Evolutionary conservation across 2,797 vertebrate genomes (phyloP).

Genomic region (Ctenopoma multispine): DNA sequence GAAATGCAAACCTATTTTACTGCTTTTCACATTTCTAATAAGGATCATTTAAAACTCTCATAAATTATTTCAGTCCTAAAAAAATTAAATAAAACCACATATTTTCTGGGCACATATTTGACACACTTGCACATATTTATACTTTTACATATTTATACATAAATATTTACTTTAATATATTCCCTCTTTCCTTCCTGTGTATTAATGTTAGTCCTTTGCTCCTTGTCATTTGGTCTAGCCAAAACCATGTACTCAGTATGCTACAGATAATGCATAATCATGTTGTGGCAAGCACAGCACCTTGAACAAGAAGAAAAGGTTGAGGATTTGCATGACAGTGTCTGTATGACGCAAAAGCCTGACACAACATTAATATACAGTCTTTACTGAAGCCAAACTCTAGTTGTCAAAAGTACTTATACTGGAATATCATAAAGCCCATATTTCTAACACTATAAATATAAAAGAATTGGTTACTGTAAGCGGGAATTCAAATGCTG

Average conservation of each 20-base stretch:
- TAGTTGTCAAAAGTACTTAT: slow-evolving; percentile 2
- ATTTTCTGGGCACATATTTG: no score
- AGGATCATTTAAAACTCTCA: not conserved
- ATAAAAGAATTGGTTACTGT: not conserved
- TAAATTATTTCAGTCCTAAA: not conserved
- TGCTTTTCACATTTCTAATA: not conserved
- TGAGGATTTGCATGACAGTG: slow-evolving; percentile 18
- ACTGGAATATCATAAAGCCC: not conserved
- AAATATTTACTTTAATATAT: not conserved
- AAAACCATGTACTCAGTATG: slow-evolving; percentile 22
- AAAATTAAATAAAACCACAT: not conserved
- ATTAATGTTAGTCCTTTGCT: slow-evolving; percentile 7
- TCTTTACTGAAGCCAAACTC: slow-evolving; percentile 6
- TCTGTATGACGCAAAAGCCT: slow-evolving; percentile 7
- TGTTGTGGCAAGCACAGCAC: slow-evolving; percentile 30
- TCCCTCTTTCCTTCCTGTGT: not conserved
- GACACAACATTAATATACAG: slow-evolving; percentile 22
- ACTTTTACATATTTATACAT: not conserved
- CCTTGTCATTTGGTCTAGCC: not conserved
- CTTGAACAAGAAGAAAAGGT: slow-evolving; percentile 29
- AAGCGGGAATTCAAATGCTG: no score
- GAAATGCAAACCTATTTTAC: not conserved
- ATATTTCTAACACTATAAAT: not conserved
- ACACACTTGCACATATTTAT: not conserved
- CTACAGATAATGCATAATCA: slow-evolving; percentile 48